Evolutionary conservation across 37 sponge, comb jelly and placozoan genomes (phyloP).

Genomic region (Haliclona indistincta): DNA sequence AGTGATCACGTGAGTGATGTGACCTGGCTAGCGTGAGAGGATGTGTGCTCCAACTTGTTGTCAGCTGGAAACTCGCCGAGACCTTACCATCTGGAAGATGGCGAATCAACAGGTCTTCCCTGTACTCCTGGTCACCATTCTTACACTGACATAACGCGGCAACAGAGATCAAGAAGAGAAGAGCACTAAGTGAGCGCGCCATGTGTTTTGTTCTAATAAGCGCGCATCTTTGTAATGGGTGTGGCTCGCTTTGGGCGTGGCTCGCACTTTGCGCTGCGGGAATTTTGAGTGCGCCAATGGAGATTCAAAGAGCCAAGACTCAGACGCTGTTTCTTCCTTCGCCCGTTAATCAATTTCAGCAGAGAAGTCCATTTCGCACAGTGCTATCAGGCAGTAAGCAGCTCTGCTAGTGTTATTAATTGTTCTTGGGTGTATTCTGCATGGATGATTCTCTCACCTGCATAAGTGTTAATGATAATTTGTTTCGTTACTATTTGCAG

Average conservation of each 20-base stretch:
- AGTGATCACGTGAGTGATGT: no score
- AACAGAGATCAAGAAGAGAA: background rate
- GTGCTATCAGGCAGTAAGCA: no score
- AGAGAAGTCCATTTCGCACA: background rate
- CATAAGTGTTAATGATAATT: no score
- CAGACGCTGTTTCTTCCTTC: no score
- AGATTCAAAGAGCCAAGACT: no score
- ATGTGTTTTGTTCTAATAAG: background rate
- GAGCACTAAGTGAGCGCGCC: background rate
- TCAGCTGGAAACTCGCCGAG: slow-evolving; percentile 62
- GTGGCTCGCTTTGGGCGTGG: background rate
- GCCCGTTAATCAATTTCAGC: background rate
- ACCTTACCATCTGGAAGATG: slow-evolving; percentile 63
- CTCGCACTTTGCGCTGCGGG: no score
- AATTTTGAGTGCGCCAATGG: no score
- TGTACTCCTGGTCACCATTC: background rate
- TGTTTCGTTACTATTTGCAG: background rate
- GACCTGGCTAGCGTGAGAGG: slow-evolving; percentile 20
- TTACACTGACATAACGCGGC: background rate
- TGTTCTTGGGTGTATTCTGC: no score
- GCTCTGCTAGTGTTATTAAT: no score
- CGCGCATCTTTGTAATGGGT: background rate
- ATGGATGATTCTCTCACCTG: no score
- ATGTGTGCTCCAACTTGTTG: slow-evolving; percentile 44
- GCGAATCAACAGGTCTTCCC: slow-evolving; percentile 54